Percentiles rank a stretch among this genome's conserved stretches.
Conservation (phyloP, 2,888 invertebrate species). For the Netelia inedita region DNA sequence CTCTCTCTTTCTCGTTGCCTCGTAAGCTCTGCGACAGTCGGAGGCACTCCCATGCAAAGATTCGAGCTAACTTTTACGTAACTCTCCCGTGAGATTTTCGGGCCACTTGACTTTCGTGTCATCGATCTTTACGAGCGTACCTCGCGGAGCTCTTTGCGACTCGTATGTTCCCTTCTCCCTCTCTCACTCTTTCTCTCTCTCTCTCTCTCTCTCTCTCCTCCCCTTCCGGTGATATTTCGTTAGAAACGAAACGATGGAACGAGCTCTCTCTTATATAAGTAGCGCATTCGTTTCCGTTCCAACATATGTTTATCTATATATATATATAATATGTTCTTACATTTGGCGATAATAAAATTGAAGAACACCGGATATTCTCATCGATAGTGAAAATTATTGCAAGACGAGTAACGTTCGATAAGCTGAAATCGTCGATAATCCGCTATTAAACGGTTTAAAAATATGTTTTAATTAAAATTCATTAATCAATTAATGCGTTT, state of each 20-base stretch:
- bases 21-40: constrained; percentile 10
- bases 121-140: constrained; percentile 75
- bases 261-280: constrained; percentile 80
- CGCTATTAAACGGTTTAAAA: no score
- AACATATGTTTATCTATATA: constrained; percentile 29
- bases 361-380: no score
- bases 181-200: constrained; percentile 8
- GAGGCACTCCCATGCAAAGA: constrained; percentile 47
- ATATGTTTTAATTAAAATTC: no score
- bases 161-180: constrained; percentile 19
- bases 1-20: constrained; percentile 27
- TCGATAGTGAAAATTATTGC: no score
- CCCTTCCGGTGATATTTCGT: constrained; percentile 74
- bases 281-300: constrained; percentile 65
- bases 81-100: constrained; percentile 72
- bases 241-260: constrained; percentile 73
- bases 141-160: constrained; percentile 36
- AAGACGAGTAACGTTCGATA: no score
- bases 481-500: no score
- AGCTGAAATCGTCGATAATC: no score
- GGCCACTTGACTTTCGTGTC: constrained; percentile 80
- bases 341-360: neutral
- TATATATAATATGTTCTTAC: neutral
- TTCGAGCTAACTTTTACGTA: constrained; percentile 60
- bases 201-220: constrained; percentile 4